Conservation (phyloP, 2,888 invertebrate genomes). For the Oscheius sp. region DNA sequence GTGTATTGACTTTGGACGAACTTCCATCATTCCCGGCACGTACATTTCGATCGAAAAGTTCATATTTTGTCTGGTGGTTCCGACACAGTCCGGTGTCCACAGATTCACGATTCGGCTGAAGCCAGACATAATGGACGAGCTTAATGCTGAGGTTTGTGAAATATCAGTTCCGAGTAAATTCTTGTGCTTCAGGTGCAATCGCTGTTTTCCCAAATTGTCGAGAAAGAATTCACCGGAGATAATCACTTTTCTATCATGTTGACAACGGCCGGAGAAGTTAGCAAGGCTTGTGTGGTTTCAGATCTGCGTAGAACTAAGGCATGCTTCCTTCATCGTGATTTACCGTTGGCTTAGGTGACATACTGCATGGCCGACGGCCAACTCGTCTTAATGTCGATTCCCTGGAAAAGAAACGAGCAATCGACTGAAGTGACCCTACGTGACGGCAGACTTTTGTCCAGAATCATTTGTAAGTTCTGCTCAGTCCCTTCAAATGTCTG, state of each 20-base stretch:
- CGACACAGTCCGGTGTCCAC: conserved; percentile 68
- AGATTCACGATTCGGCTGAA: conserved; percentile 52
- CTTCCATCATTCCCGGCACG: conserved; percentile 58
- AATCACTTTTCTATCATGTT: conserved; percentile 49
- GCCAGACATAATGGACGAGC: conserved; percentile 21
- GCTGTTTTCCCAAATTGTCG: conserved; percentile 40
- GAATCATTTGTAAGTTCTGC: conserved; percentile 19
- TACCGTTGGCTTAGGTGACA: conserved; percentile 37
- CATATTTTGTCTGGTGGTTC: conserved; percentile 62
- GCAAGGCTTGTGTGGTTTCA: conserved; percentile 47
- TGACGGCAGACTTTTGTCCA: conserved; percentile 19
- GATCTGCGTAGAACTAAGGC: conserved; percentile 40
- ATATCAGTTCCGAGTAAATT: background rate
- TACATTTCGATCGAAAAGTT: conserved; percentile 32
- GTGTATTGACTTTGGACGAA: conserved; percentile 64
- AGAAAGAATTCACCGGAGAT: conserved; percentile 47
- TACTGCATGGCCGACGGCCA: conserved; percentile 58
- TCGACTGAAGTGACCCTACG: conserved; percentile 13
- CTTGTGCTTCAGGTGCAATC: conserved; percentile 10
- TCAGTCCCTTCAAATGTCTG: too few species aligned
- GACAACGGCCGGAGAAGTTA: conserved; percentile 46
- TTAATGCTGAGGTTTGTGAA: conserved; percentile 13
- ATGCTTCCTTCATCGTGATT: background rate
- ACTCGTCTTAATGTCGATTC: conserved; percentile 47
- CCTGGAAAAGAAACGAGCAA: conserved; percentile 18